Evolutionary conservation across 2,888 invertebrate genomes (phyloP).

Genomic region (Eupithecia inturbata): DNA sequence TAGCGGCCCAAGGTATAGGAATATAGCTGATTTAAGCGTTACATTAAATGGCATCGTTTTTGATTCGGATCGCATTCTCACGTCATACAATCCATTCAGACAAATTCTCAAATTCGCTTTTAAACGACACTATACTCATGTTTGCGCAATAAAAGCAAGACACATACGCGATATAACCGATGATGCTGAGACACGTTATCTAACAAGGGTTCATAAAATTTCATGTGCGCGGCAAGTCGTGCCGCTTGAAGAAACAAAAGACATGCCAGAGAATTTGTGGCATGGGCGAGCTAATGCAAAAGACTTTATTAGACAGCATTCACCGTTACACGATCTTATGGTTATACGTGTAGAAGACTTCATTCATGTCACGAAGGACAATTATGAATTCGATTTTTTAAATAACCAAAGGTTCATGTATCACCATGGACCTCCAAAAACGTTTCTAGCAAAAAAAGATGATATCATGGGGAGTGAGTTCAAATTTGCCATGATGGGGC

Average conservation of each 20-base stretch:
- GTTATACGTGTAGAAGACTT: neutral
- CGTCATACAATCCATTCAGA: conserved; percentile 2
- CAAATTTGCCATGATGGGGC: conserved; percentile 12
- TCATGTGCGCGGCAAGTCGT: conserved; percentile 2
- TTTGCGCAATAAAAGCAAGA: neutral
- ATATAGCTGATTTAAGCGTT: neutral
- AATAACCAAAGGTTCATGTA: too few relatives aligned
- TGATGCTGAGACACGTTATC: neutral
- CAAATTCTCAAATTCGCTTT: neutral
- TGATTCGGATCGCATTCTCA: neutral
- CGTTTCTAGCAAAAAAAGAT: neutral
- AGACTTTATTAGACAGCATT: neutral
- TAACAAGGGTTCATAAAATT: neutral
- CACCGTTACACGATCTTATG: neutral
- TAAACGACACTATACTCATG: neutral
- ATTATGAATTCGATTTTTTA: too few relatives aligned
- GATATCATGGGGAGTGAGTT: neutral
- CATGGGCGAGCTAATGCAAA: neutral
- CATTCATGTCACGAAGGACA: neutral
- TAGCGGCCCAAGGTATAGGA: neutral
- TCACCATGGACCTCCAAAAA: neutral
- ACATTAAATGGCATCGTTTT: neutral
- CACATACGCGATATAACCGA: too few relatives aligned
- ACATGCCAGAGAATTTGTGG: neutral
- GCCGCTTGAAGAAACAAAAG: neutral